Conservation (phyloP, 2,797 vertebrate species). For the Discoglossus pictus region DNA sequence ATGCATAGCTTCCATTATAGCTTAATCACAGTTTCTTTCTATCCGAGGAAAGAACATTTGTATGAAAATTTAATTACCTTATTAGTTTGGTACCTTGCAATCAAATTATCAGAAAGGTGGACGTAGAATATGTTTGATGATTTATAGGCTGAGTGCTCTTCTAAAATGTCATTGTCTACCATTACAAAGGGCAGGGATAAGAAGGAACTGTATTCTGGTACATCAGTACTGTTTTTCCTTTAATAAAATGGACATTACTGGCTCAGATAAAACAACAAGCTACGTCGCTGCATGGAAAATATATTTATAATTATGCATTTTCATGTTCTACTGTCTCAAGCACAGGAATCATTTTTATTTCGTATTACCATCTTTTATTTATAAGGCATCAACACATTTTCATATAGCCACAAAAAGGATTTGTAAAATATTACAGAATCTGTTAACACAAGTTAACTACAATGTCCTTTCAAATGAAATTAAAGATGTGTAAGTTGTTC, state of each 20-base stretch:
- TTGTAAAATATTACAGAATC: too few species aligned
- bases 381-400: too few species aligned
- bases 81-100: conserved; percentile 39
- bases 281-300: too few species aligned
- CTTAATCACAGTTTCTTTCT: conserved; percentile 10
- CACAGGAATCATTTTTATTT: too few species aligned
- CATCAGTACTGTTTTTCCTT: conserved; percentile 13
- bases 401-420: too few species aligned
- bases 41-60: conserved; percentile 11
- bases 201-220: conserved; percentile 14
- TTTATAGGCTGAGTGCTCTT: conserved; percentile 45
- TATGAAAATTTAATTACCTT: conserved; percentile 46
- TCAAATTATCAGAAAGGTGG: conserved; percentile 38
- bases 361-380: too few species aligned
- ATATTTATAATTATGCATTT: too few species aligned
- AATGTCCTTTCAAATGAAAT: too few species aligned
- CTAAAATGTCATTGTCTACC: conserved; percentile 46
- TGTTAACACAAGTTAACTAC: too few species aligned
- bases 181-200: conserved; percentile 38
- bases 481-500: too few species aligned
- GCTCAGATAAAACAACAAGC: too few species aligned
- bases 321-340: too few species aligned
- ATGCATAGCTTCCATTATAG: conserved; percentile 16
- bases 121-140: conserved; percentile 29
- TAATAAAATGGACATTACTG: conserved; percentile 6